These are phyloP conservation scores for Cataglyphis rosenhaueri DNA, from an alignment of 2,888 invertebrate genomes.

Conservation along the genomic window DNA sequence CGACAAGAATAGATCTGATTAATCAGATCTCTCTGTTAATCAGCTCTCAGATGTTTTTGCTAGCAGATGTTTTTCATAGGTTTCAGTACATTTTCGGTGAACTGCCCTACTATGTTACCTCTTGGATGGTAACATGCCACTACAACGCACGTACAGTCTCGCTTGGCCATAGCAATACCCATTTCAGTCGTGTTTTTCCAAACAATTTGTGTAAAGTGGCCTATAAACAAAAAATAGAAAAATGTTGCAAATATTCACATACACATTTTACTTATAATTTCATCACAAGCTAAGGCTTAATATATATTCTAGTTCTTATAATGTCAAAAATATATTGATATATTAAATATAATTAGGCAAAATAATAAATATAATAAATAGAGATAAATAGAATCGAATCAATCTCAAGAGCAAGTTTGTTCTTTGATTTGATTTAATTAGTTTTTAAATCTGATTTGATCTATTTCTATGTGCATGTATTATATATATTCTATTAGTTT, in stretches of 20 bases:
- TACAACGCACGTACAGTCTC: constrained; percentile 87
- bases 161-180: constrained; percentile 91
- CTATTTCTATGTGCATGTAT: background rate
- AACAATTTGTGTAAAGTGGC: constrained; percentile 91
- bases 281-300: background rate
- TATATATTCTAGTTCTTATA: background rate
- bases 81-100: constrained; percentile 85
- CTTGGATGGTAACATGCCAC: constrained; percentile 89
- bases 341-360: background rate
- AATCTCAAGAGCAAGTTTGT: background rate
- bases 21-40: background rate
- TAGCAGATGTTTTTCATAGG: constrained; percentile 76
- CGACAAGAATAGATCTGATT: constrained; percentile 64
- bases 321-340: background rate
- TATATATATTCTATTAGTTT: background rate
- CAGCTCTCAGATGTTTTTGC: constrained; percentile 9
- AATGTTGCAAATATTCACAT: background rate
- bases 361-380: background rate
- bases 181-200: constrained; percentile 92
- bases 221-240: constrained; percentile 73
- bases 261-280: background rate
- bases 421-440: background rate
- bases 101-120: constrained; percentile 87
- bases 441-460: background rate
- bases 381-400: background rate